These are phyloP conservation scores for Pimpla rufipes DNA, from an alignment of 2,888 invertebrate species.

Conservation along the genomic window DNA sequence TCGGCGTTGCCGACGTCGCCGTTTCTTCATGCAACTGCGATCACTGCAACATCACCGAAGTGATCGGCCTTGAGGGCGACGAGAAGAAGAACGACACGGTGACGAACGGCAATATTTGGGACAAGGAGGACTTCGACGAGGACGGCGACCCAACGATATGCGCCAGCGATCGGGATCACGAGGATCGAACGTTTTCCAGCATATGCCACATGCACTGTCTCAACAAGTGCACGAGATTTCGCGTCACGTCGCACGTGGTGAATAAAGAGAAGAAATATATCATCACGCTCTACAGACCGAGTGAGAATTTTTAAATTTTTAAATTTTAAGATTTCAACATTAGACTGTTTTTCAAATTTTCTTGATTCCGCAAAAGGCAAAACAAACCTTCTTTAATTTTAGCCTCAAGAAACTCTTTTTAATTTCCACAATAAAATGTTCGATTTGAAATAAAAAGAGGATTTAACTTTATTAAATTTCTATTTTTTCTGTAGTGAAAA, in stretches of 20 bases:
- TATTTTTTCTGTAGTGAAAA: too few species aligned
- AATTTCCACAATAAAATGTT: too few species aligned
- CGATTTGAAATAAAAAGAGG: too few species aligned
- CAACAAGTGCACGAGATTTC: constrained; percentile 79
- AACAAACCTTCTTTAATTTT: too few species aligned
- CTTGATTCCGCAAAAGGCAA: too few species aligned
- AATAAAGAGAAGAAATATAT: constrained; percentile 68
- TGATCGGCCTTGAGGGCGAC: constrained; percentile 71
- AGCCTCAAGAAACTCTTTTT: too few species aligned
- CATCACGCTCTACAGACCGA: constrained; percentile 73
- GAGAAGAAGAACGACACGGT: constrained; percentile 27
- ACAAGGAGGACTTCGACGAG: constrained; percentile 76
- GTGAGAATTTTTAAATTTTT: constrained; percentile 73
- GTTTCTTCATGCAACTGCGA: constrained; percentile 76
- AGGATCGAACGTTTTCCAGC: constrained; percentile 80
- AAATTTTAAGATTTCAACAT: too few species aligned
- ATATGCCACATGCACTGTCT: constrained; percentile 82
- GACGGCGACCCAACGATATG: constrained; percentile 80
- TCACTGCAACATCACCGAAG: constrained; percentile 73
- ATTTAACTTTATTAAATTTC: too few species aligned
- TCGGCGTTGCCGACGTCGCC: constrained; percentile 26
- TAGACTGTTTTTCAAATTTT: too few species aligned
- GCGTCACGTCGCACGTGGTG: constrained; percentile 64
- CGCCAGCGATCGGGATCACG: constrained; percentile 79
- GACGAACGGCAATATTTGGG: constrained; percentile 50